These are phyloP conservation scores for Chaetoderma sp. DNA, from an alignment of 2,888 invertebrate species.

Conservation along the genomic window DNA sequence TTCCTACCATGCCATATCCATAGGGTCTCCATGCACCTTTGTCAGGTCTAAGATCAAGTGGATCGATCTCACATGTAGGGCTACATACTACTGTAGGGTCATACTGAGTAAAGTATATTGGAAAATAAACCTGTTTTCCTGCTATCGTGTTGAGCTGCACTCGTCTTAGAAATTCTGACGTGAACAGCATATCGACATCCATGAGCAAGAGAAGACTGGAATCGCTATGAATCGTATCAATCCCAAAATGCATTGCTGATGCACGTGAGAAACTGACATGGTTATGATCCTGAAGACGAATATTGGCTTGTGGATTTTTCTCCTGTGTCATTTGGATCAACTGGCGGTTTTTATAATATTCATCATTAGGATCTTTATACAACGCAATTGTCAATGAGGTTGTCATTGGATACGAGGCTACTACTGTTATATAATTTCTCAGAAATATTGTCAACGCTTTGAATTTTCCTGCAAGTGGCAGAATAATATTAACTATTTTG, in stretches of 20 bases:
- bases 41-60: slow-evolving; percentile 55
- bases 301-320: slow-evolving; percentile 26
- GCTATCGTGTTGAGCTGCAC: slow-evolving; percentile 68
- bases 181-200: slow-evolving; percentile 94
- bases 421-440: slow-evolving; percentile 81
- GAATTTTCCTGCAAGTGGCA: slow-evolving; percentile 86
- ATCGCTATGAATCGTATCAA: slow-evolving; percentile 70
- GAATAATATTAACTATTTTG: slow-evolving; percentile 75
- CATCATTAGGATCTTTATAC: slow-evolving; percentile 71
- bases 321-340: slow-evolving; percentile 8
- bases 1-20: slow-evolving; percentile 92
- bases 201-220: slow-evolving; percentile 89
- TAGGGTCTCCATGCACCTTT: slow-evolving; percentile 93
- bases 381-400: slow-evolving; percentile 80
- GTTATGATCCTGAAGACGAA: slow-evolving; percentile 23
- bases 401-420: slow-evolving; percentile 74
- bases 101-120: slow-evolving; percentile 94
- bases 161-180: slow-evolving; percentile 78
- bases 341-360: neutral
- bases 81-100: slow-evolving; percentile 76
- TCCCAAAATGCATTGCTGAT: slow-evolving; percentile 41
- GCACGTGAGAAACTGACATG: slow-evolving; percentile 43
- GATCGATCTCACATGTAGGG: neutral
- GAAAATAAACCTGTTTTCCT: slow-evolving; percentile 80
- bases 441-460: slow-evolving; percentile 85